Conservation (phyloP, 2,888 invertebrate genomes). For the Protula sp. region DNA sequence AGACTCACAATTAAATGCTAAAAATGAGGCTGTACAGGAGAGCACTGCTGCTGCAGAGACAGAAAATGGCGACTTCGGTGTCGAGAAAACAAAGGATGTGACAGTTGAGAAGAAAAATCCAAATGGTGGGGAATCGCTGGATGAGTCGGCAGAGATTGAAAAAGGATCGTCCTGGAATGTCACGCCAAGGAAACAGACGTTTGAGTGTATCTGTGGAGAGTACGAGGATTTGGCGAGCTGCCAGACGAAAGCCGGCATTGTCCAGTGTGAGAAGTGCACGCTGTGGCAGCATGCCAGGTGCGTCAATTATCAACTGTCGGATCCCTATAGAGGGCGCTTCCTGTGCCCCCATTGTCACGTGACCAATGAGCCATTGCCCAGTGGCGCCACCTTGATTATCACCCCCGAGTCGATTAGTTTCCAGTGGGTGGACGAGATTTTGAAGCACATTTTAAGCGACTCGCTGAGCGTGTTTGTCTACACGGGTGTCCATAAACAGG, state of each 20-base stretch:
- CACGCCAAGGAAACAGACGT: constrained; percentile 18
- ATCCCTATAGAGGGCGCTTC: constrained; percentile 55
- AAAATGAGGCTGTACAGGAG: too few species aligned
- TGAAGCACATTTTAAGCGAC: constrained; percentile 60
- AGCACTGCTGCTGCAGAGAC: too few species aligned
- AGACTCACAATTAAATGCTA: too few species aligned
- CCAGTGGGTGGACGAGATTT: constrained; percentile 70
- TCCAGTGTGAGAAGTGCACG: constrained; percentile 59
- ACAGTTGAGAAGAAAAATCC: too few species aligned
- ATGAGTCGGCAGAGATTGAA: too few species aligned
- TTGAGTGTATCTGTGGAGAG: constrained; percentile 56
- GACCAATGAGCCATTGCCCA: constrained; percentile 56
- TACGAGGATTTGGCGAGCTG: not conserved
- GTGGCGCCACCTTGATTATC: constrained; percentile 68
- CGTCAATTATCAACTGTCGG: constrained; percentile 56
- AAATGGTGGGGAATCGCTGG: too few species aligned
- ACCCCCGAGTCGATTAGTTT: constrained; percentile 64
- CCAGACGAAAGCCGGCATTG: not conserved
- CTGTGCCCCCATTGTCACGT: constrained; percentile 67
- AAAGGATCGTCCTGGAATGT: not conserved
- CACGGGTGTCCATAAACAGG: constrained; percentile 57
- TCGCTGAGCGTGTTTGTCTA: constrained; percentile 50
- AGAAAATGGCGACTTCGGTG: too few species aligned
- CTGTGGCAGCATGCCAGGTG: constrained; percentile 65
- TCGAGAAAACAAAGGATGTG: too few species aligned